These are phyloP conservation scores for Acholoe squamosa DNA, from an alignment of 2,888 invertebrate species.

Conservation along the genomic window DNA sequence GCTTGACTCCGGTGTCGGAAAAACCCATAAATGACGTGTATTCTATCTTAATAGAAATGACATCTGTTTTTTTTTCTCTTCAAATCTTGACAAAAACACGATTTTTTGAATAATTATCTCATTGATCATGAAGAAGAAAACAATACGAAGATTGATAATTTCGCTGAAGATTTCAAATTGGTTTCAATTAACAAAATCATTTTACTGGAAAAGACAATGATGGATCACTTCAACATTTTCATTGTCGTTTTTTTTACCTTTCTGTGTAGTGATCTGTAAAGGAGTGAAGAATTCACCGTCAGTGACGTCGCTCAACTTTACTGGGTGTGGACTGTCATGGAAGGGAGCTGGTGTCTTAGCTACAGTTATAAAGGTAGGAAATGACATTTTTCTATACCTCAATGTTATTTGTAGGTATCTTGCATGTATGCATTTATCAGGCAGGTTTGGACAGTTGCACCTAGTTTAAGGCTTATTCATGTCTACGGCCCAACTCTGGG, in stretches of 20 bases:
- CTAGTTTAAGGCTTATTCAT: too few relatives aligned
- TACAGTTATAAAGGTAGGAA: constrained; percentile 81
- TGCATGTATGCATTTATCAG: too few relatives aligned
- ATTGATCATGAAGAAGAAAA: not conserved
- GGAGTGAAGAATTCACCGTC: constrained; percentile 81
- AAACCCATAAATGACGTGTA: too few relatives aligned
- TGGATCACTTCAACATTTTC: constrained; percentile 19
- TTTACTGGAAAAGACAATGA: not conserved
- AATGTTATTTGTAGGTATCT: too few relatives aligned
- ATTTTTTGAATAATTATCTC: not conserved
- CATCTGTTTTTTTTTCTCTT: too few relatives aligned
- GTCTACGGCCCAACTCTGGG: too few relatives aligned
- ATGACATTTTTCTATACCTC: too few relatives aligned
- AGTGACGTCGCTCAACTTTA: constrained; percentile 81
- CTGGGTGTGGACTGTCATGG: constrained; percentile 79
- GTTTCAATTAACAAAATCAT: not conserved
- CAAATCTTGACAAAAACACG: too few relatives aligned
- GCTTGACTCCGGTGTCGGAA: too few relatives aligned
- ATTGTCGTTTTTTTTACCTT: not conserved
- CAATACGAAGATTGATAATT: not conserved
- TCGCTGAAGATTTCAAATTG: not conserved
- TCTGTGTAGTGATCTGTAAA: constrained; percentile 79
- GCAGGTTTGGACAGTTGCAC: too few relatives aligned
- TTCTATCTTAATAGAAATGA: too few relatives aligned
- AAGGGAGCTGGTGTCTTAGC: constrained; percentile 80